Conservation (phyloP, 1,140 invertebrate species). For the Steinernema khuongi region DNA sequence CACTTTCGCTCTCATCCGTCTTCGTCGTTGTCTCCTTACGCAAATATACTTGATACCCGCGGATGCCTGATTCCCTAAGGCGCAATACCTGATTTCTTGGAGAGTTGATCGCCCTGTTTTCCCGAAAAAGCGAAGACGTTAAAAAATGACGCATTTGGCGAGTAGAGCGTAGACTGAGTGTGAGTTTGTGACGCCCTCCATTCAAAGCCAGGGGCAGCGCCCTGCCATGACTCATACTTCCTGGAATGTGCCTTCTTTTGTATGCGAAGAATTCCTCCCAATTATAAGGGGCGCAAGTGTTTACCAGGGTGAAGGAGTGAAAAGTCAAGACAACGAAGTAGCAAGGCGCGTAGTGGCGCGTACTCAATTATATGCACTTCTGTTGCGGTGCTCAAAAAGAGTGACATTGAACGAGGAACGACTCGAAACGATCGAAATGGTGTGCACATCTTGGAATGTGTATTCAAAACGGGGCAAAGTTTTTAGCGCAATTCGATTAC, state of each 20-base stretch:
- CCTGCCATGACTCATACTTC: background rate
- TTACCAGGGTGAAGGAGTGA: background rate
- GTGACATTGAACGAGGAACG: background rate
- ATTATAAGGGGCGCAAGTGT: background rate
- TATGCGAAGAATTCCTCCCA: background rate
- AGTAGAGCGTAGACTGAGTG: background rate
- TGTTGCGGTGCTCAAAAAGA: background rate
- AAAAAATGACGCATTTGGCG: background rate
- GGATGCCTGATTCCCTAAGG: background rate
- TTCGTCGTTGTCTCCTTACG: background rate
- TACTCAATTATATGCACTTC: background rate
- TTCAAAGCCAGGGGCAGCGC: no score
- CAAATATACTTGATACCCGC: background rate
- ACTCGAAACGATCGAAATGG: background rate
- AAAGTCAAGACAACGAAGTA: conserved; percentile 10
- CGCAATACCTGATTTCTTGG: background rate
- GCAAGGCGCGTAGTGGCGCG: background rate
- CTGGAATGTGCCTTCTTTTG: background rate
- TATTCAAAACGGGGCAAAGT: background rate
- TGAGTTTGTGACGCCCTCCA: background rate
- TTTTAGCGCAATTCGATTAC: background rate
- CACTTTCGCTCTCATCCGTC: background rate
- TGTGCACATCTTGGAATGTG: background rate
- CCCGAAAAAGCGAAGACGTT: background rate
- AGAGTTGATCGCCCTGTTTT: background rate